Base-by-base conservation (phyloP, 2,113 vertebrate genomes). In the Phrynocephalus versicolor region DNA sequence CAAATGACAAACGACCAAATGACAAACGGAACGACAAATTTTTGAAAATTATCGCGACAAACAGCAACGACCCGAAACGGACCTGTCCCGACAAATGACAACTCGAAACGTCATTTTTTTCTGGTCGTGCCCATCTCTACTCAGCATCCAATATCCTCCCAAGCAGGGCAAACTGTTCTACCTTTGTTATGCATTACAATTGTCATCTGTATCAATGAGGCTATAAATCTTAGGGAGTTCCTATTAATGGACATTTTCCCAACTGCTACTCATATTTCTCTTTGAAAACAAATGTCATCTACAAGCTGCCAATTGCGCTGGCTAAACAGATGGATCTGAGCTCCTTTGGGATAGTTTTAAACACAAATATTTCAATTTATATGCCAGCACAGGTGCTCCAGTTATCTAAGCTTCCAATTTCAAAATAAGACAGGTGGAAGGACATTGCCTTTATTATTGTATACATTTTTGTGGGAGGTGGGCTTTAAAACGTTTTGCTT, bases 361-460 rank as follows among this genome's bases (percentile, higher is more conserved):
- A 94, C 78, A 85, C 75, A 95, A 95, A 93, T 94, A 92, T 87
- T 96, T 92, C 93, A 87, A 88, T 91, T 94, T 87, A 78, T 89
- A 80, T 80, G 86, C 84, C 91, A 87, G 81, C 81, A 89, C 18
- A 41, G 67, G 86, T 92, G 94, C 82, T 88, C 58, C 75, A 72
- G 4, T 85, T 92, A 92, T 81, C 84, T 91, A 93, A 88, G 88
- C 73, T 88, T 88, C 84, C 35, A 51, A 51, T n/a, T 70, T 81
- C 51, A 30, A 79, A 19, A 67, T n/a, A 30, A 30, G 12, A 30
- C 13, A 67, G 30, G 45, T 5, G 72, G 33, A 69, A 81, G n/a
- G 57, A 41, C 70, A 4, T 75, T 45, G 39, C 64, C 51, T 82
- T 80, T 88, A 85, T 81, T 60, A 91, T 73, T 87, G 92, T 89